These are phyloP conservation scores for Anagrus nilaparvatae DNA, from an alignment of 1,140 invertebrate species.

Conservation along the genomic window DNA sequence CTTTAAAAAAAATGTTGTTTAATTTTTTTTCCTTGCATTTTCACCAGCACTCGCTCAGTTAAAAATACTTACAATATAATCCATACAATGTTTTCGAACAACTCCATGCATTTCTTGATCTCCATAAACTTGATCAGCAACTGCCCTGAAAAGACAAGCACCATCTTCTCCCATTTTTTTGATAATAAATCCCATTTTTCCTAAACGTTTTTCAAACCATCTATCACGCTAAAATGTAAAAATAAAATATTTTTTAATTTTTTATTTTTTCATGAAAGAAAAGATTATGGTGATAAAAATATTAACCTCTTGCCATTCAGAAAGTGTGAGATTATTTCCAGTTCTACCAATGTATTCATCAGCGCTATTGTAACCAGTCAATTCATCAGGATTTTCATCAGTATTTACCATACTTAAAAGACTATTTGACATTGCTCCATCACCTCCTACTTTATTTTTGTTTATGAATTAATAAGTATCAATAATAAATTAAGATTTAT, in stretches of 20 bases:
- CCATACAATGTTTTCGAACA: slow-evolving; percentile 82
- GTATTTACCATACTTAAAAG: slow-evolving; percentile 27
- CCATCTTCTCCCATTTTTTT: slow-evolving; percentile 87
- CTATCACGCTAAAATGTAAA: slow-evolving; percentile 45
- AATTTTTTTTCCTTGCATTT: slow-evolving; percentile 1
- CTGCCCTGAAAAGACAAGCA: slow-evolving; percentile 85
- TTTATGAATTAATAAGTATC: slow-evolving; percentile 4
- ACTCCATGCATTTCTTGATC: slow-evolving; percentile 86
- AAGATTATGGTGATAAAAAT: neutral
- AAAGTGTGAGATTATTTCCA: slow-evolving; percentile 43
- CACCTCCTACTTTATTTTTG: slow-evolving; percentile 24
- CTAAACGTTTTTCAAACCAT: slow-evolving; percentile 62
- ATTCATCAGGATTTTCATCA: slow-evolving; percentile 23
- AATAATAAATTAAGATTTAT: neutral
- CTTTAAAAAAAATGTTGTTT: slow-evolving; percentile 35
- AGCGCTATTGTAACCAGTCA: slow-evolving; percentile 62
- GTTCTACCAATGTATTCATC: slow-evolving; percentile 60
- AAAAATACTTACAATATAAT: slow-evolving; percentile 70
- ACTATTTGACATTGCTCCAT: slow-evolving; percentile 26
- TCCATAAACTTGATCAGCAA: slow-evolving; percentile 88
- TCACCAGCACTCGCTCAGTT: neutral
- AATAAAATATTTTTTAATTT: slow-evolving; percentile 2
- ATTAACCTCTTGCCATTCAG: slow-evolving; percentile 51
- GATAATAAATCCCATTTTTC: slow-evolving; percentile 68
- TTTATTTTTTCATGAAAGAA: neutral